Base-by-base conservation (phyloP, 2,888 invertebrate species). In the Tetragonisca angustula region DNA sequence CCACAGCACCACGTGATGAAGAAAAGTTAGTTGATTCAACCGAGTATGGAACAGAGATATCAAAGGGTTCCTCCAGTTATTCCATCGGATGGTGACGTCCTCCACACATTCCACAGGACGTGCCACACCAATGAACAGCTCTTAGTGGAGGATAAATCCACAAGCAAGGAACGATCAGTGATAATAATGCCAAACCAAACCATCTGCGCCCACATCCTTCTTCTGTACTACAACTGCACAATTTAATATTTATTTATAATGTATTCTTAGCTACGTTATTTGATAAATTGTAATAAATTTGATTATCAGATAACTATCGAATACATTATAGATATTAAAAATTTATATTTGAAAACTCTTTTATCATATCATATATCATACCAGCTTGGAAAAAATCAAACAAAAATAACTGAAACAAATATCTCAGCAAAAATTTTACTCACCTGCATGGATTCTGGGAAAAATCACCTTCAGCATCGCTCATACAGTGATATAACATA, bases 401-500 rank as follows among this genome's bases (percentile, higher is more conserved):
- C 19, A 59, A 62, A 72, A 74, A 49, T 49, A 59, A 52, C 50
- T 32, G 13, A 61, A 24, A 56, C 21, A 65, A 52, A 11, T 64
- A 54, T 70, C 24, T 69, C 15, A 19, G 5, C 4, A 36, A 43
- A 24, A 19, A 78, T 61, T 27, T 62, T 73, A 76, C 88, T 86
- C 89, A 93, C 94, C 97, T 96, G 95, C 98, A 99, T 15, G 98
- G 98, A 93, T 97, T 98, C 93, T 97, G 96, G 76, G 96, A 96
- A 94, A 97, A 97, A 91, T 98, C 98, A 2, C 98, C 98, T 93
- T 98, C 98, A 2, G 97, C 96, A 94, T 98, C 98, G 88, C 98
- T 96, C 96, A 98, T 97, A 95, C 99, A 99, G 95, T 99, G 98
- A 95, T 98, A 99, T 92, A 98, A 95, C 96, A 98, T 96, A 92